phyloP scores from a whole-genome alignment of 1,140 invertebrate species.

The Maconellicoccus hirsutus region DNA sequence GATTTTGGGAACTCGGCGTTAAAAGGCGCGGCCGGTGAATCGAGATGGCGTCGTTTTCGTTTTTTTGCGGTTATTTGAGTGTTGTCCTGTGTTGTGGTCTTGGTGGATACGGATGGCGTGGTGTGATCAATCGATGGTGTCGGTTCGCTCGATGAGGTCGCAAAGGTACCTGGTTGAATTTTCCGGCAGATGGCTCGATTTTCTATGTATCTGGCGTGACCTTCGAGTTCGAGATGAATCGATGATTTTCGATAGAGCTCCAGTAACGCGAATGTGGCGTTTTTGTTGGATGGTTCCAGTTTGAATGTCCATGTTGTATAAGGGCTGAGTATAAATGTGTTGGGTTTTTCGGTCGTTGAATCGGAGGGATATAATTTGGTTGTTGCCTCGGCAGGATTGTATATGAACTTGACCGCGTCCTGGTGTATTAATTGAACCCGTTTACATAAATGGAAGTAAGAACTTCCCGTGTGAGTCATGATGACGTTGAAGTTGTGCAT shows the following conservation, averaged over 20 bases:
- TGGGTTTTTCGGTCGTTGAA: not conserved
- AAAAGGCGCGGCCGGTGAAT: too few species aligned
- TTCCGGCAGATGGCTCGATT: not conserved
- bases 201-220: not conserved
- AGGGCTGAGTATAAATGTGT: not conserved
- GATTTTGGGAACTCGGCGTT: too few species aligned
- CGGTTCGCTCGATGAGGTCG: too few species aligned
- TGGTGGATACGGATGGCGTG: too few species aligned
- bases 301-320: not conserved
- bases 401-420: not conserved
- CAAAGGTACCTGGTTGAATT: too few species aligned
- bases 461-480: not conserved
- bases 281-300: not conserved
- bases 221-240: not conserved
- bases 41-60: too few species aligned
- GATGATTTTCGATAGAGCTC: not conserved
- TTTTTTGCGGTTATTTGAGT: too few species aligned
- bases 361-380: too few species aligned
- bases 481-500: not conserved
- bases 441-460: not conserved
- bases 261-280: not conserved
- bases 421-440: not conserved
- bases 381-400: not conserved
- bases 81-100: too few species aligned
- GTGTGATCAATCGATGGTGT: too few species aligned